phyloP scores from a whole-genome alignment of 2,113 vertebrate species.

The Chaetorhynchus papuensis region DNA sequence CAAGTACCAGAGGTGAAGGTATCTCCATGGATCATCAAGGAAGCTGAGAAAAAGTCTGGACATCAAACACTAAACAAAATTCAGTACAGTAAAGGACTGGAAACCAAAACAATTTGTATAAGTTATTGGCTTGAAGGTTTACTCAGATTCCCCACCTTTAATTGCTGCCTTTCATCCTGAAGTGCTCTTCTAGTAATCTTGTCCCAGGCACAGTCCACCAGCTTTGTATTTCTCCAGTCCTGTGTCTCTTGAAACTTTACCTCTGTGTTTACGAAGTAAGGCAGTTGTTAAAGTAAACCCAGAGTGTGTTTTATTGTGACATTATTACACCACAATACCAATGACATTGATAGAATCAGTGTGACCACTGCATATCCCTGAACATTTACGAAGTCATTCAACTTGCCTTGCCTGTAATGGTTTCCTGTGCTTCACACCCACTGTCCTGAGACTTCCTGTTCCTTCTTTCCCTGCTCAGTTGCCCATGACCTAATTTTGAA shows the following conservation, averaged over 20 bases:
- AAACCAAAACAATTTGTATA: not conserved
- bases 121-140: not conserved
- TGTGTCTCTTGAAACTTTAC: not conserved
- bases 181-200: not conserved
- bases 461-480: not conserved
- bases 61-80: not conserved
- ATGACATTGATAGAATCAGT: not conserved
- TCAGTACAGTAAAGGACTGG: not conserved
- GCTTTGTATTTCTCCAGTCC: not conserved
- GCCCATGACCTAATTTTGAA: not conserved
- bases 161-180: not conserved
- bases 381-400: not conserved
- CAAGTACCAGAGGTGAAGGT: not conserved
- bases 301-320: not conserved
- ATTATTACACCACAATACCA: not conserved
- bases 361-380: not conserved
- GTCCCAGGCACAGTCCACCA: not conserved
- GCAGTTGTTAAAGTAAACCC: not conserved
- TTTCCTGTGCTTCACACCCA: not conserved
- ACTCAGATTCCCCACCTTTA: not conserved
- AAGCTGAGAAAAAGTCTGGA: not conserved
- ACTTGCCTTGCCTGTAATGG: not conserved
- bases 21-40: fast-evolving
- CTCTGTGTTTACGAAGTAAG: not conserved
- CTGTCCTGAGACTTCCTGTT: not conserved